Percentiles rank a stretch among this genome's conserved stretches.
Evolutionary conservation across 2,113 vertebrate species (phyloP).

Genomic region (Dipodomys stephensi): DNA sequence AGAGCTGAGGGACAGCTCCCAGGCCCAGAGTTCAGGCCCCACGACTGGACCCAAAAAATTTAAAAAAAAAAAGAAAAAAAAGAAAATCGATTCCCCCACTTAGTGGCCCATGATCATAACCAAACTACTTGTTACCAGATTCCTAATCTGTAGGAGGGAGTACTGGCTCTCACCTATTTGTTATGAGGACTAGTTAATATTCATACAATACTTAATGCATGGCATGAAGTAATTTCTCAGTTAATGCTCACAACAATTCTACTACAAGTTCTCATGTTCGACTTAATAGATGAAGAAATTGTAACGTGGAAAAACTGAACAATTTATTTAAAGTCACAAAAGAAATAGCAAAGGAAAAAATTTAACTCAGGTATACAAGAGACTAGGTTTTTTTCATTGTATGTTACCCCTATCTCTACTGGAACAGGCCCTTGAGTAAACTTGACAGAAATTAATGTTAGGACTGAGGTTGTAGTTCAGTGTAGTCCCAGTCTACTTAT

Average conservation of each 20-base stretch:
- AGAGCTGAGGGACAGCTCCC: too few species aligned
- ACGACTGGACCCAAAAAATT: too few species aligned
- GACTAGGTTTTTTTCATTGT: neutral
- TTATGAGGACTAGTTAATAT: neutral
- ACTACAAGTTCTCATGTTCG: neutral
- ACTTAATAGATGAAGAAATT: neutral
- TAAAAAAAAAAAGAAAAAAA: too few species aligned
- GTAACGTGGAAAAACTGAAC: neutral
- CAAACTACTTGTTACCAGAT: neutral
- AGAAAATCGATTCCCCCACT: neutral
- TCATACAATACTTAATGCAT: neutral
- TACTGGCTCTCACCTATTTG: neutral
- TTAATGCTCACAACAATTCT: constrained; percentile 8
- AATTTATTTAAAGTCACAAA: neutral
- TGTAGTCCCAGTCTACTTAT: neutral
- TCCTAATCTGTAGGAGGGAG: neutral
- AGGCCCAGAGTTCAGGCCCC: too few species aligned
- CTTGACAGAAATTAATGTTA: neutral
- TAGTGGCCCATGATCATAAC: neutral
- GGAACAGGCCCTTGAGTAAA: neutral
- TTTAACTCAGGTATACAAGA: neutral
- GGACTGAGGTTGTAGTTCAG: neutral
- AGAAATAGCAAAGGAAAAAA: neutral
- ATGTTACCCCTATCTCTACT: neutral
- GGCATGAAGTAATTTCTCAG: neutral